phyloP scores from a whole-genome alignment of 1,140 invertebrate genomes.

The Leptinotarsa undecemlineata region DNA sequence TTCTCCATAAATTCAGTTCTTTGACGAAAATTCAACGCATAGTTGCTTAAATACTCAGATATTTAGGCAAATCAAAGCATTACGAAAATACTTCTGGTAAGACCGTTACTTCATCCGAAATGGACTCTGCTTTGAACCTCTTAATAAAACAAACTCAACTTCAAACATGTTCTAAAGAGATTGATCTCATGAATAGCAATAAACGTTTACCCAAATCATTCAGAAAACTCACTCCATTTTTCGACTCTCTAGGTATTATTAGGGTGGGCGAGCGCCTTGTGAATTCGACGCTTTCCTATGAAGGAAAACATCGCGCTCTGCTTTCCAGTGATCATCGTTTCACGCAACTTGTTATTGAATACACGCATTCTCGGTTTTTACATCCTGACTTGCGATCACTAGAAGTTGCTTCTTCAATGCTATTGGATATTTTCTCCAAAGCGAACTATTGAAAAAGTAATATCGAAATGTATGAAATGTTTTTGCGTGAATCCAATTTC shows the following conservation, averaged over 20 bases:
- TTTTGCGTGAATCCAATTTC: slow-evolving; percentile 14
- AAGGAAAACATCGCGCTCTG: not conserved
- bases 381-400: too few relatives aligned
- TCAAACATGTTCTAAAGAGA: not conserved
- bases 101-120: not conserved
- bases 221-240: not conserved
- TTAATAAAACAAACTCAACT: not conserved
- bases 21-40: not conserved
- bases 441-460: not conserved
- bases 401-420: too few relatives aligned
- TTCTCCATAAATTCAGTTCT: not conserved
- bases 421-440: not conserved
- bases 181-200: not conserved
- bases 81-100: not conserved
- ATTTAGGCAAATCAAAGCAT: not conserved
- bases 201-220: not conserved
- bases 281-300: not conserved
- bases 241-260: not conserved
- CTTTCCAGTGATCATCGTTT: not conserved
- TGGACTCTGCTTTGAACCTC: not conserved
- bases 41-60: not conserved
- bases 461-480: slow-evolving; percentile 10
- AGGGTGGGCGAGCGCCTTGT: not conserved
- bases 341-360: too few relatives aligned
- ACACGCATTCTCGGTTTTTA: too few relatives aligned